These are phyloP conservation scores for Lingula anatina DNA, from an alignment of 2,888 invertebrate genomes.

Conservation along the genomic window DNA sequence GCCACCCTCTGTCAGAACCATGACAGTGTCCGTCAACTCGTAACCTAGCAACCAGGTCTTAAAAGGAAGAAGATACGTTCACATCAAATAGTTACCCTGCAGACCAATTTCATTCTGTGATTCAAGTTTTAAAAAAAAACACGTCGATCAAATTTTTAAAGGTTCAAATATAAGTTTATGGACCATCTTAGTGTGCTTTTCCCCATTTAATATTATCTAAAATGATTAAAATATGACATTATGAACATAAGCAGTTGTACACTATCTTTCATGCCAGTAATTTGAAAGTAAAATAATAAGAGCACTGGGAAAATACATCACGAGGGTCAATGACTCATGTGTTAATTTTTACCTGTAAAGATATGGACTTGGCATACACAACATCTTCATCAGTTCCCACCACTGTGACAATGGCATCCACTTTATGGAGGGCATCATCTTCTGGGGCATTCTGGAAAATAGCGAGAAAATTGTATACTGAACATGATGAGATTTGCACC, in stretches of 20 bases:
- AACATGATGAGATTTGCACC: background rate
- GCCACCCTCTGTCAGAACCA: conserved; percentile 78
- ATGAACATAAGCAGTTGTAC: no score
- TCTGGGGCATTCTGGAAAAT: conserved; percentile 44
- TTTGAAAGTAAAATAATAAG: no score
- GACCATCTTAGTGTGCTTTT: no score
- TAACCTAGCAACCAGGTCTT: conserved; percentile 96
- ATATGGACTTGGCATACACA: conserved; percentile 93
- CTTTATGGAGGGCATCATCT: conserved; percentile 57
- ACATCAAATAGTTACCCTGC: no score
- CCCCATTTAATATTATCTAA: no score
- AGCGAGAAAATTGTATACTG: conserved; percentile 5
- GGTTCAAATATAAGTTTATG: no score
- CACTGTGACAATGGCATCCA: conserved; percentile 85
- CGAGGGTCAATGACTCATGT: no score
- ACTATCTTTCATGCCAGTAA: no score
- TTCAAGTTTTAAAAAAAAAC: background rate
- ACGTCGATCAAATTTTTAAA: no score
- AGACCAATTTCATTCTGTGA: background rate
- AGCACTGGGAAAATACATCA: no score
- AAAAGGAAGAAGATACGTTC: conserved; percentile 25
- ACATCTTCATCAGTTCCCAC: conserved; percentile 93
- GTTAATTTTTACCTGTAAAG: conserved; percentile 86
- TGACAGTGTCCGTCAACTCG: conserved; percentile 92
- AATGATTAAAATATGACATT: no score